Percentiles rank a stretch among this genome's conserved stretches.
These are phyloP conservation scores for Lissocephala sabroskyi DNA, from an alignment of 2,888 invertebrate species.

Conservation along the genomic window DNA sequence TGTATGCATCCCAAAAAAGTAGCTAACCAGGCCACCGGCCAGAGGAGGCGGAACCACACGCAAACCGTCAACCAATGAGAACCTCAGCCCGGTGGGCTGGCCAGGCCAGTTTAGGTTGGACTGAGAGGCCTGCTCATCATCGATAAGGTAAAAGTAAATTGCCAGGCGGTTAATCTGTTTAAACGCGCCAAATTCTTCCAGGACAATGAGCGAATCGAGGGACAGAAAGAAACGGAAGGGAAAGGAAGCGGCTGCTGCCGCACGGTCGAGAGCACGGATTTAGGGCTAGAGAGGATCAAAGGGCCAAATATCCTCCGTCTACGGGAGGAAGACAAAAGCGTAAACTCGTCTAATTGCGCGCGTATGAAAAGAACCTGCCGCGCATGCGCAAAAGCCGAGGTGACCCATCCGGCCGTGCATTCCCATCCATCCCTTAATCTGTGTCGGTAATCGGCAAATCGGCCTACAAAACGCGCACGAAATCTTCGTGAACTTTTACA, in stretches of 20 bases:
- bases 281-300: conserved; percentile 59
- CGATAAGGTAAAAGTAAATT: conserved; percentile 66
- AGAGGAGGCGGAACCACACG: conserved; percentile 8
- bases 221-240: not conserved
- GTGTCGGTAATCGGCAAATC: conserved; percentile 70
- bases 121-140: too few species aligned
- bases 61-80: conserved; percentile 21
- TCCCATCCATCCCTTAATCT: conserved; percentile 69
- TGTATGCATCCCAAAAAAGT: conserved; percentile 26
- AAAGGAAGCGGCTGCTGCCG: conserved; percentile 18
- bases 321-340: conserved; percentile 38
- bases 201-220: conserved; percentile 44
- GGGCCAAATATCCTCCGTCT: conserved; percentile 41
- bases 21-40: conserved; percentile 23
- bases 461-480: conserved; percentile 57
- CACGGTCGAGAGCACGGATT: conserved; percentile 59
- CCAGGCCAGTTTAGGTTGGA: conserved; percentile 17
- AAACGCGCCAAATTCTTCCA: conserved; percentile 69
- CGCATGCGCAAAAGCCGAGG: conserved; percentile 41
- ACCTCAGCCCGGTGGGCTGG: conserved; percentile 14
- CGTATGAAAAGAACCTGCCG: conserved; percentile 42
- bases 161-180: conserved; percentile 73
- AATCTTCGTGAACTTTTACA: conserved; percentile 70
- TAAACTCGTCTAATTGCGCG: conserved; percentile 65
- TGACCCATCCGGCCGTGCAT: not conserved